Base-by-base conservation (phyloP, 2,113 vertebrate genomes). In the Varanus salvator region DNA sequence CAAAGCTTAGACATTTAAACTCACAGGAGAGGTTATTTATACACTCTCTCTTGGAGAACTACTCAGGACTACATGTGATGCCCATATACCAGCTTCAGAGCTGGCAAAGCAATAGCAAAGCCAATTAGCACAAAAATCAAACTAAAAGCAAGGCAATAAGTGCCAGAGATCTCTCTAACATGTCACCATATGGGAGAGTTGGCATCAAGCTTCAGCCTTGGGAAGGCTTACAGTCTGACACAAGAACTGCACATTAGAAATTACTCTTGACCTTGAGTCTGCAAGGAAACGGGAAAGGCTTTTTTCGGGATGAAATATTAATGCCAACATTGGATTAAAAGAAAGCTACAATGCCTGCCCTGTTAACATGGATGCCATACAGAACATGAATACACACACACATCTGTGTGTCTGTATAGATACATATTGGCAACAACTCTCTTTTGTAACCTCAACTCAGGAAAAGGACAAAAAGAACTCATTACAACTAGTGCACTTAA, bases 251-350 rank as follows among this genome's bases (percentile, higher is more conserved):
- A 69, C 7, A 81, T 77, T 23, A 29, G 38, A 90, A 38, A 80
- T 91, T 85, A 64, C 48, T 91, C 82, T 75, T 77, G 92, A 60
- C 25, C 25, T 69, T 69, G 1, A 34, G 75, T 57, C n/a, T 69
- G 11, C 2, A 0, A 57, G 3, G 2, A 6, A 92, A 86, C 50
- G 78, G 86, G 71, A 31, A 44, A 76, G 38, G n/a, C 17, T 7
- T 74, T 86, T 78, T 71, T 19, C 38, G 52, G 78, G 29, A 92
- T 87, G 64, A 93, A 95, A 91, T 93, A 93, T 91, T 91, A 88
- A 92, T 90, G 64, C 0, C 0, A 44, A 87, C 84, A 75, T 11
- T 76, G 44, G 91, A 94, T 84, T 94, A 93, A 93, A 44, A 92
- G 84, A 64, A 91, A 94, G 74, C 66, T 88, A 44, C 27, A 91